phyloP scores from a whole-genome alignment of 2,113 vertebrate species.

The Manacus vitellinus region DNA sequence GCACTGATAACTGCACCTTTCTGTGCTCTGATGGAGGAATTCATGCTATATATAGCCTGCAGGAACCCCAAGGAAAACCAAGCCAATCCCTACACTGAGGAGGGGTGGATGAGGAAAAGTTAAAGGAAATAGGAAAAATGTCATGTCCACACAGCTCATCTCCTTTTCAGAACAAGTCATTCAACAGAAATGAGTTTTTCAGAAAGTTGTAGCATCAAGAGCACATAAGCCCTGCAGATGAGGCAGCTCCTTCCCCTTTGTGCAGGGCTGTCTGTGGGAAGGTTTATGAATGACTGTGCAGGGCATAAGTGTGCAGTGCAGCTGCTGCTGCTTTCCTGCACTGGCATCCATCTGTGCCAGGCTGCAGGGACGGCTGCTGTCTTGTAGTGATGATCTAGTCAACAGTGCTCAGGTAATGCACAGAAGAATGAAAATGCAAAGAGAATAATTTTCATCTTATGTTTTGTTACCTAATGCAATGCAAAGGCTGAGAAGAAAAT shows the following conservation, averaged over 20 bases:
- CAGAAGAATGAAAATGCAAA: neutral
- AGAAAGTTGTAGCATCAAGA: neutral
- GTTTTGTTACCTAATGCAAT: neutral
- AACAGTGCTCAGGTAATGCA: neutral
- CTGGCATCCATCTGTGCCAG: neutral
- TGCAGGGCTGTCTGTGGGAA: neutral
- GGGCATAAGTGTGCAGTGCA: neutral
- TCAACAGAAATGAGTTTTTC: neutral
- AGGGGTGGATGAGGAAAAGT: neutral
- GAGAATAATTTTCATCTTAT: neutral
- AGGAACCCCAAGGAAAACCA: neutral
- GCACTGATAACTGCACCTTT: neutral
- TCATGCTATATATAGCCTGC: fast-evolving
- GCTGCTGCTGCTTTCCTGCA: neutral
- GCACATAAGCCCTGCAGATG: neutral
- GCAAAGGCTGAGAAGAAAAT: neutral
- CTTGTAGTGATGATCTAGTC: neutral
- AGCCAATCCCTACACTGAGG: neutral
- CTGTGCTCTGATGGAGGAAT: neutral
- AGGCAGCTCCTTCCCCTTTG: neutral
- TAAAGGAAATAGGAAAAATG: neutral
- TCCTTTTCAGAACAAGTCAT: neutral
- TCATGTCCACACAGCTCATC: neutral
- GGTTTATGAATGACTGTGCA: neutral
- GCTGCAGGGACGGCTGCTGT: neutral